Conservation (phyloP, 2,888 invertebrate genomes). For the Drosophila bunnanda region DNA sequence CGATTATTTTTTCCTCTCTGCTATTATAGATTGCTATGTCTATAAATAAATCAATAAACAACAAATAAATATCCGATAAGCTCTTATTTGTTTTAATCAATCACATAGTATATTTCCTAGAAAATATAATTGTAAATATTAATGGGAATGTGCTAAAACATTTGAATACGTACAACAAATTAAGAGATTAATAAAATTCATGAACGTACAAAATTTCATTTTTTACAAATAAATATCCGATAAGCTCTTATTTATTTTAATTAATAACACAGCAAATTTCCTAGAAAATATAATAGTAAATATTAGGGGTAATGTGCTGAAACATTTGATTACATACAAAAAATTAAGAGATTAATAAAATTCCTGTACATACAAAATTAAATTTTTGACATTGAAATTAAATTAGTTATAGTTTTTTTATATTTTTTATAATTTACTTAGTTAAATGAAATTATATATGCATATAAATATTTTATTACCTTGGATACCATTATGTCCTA, state of each 20-base stretch:
- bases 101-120: background rate
- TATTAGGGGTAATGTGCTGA: background rate
- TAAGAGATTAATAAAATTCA: background rate
- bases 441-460: background rate
- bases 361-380: background rate
- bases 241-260: constrained; percentile 7
- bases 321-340: background rate
- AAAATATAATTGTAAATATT: background rate
- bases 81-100: constrained; percentile 4
- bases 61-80: background rate
- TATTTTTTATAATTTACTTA: too few species aligned
- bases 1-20: background rate
- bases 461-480: too few species aligned
- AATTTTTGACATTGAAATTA: too few species aligned
- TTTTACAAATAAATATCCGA: background rate
- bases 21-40: constrained; percentile 1
- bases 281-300: constrained; percentile 1
- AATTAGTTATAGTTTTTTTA: too few species aligned
- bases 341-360: background rate
- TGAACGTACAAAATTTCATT: too few species aligned
- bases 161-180: background rate
- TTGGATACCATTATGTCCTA: too few species aligned
- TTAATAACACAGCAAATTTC: background rate
- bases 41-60: background rate
- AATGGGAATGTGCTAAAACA: background rate